These are phyloP conservation scores for Dicranocentrus wangi DNA, from an alignment of 2,888 invertebrate species.

Conservation along the genomic window DNA sequence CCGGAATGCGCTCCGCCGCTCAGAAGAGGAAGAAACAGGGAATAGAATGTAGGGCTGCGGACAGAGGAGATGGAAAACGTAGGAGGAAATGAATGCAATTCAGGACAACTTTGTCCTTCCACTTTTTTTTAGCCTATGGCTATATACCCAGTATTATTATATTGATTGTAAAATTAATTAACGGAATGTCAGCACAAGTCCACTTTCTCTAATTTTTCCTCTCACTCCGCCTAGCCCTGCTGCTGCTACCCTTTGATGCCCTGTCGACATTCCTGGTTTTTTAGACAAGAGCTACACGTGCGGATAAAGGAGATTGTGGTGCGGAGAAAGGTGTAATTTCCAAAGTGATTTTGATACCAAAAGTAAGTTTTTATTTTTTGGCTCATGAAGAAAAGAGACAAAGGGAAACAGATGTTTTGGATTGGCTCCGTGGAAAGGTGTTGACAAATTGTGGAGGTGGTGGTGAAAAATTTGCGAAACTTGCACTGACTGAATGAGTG, in stretches of 20 bases:
- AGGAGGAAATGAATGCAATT: constrained; percentile 25
- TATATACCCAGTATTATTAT: neutral
- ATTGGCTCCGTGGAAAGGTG: neutral
- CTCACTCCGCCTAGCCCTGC: neutral
- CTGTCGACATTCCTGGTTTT: no score
- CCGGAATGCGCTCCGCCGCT: constrained; percentile 24
- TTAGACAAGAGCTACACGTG: neutral
- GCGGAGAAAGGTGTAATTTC: neutral
- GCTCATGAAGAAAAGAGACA: neutral
- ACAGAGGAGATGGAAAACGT: neutral
- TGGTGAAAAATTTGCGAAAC: no score
- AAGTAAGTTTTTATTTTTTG: neutral
- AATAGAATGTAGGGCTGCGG: neutral
- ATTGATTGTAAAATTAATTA: constrained; percentile 45
- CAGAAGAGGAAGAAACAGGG: neutral
- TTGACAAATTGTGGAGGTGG: neutral
- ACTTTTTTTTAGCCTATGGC: neutral
- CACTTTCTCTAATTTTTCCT: neutral
- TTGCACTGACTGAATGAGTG: no score
- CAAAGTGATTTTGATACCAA: neutral
- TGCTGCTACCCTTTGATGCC: no score
- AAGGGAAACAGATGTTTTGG: neutral
- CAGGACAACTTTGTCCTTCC: constrained; percentile 5
- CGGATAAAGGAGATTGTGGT: neutral
- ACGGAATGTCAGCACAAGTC: neutral